A percentile compares a stretch with the other conserved stretches of the same genome.
phyloP scores from a whole-genome alignment of 2,888 invertebrate genomes.

The Pandemis cinnamomeana region DNA sequence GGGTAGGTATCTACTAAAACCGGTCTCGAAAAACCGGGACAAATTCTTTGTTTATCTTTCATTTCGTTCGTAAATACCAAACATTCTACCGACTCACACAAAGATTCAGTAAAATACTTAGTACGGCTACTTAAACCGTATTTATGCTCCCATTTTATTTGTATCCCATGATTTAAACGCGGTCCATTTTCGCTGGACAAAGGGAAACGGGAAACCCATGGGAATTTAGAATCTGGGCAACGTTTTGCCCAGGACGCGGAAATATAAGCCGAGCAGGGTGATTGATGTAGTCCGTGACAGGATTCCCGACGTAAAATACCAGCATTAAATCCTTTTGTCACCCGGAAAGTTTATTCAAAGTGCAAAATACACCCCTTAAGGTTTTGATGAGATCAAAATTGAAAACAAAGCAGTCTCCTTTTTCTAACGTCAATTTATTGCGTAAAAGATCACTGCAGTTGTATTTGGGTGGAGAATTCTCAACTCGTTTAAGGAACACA shows the following conservation, averaged over 20 bases:
- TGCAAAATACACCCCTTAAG: constrained; percentile 6
- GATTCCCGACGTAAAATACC: constrained; percentile 36
- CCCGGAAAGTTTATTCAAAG: constrained; percentile 21
- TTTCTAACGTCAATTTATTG: neutral
- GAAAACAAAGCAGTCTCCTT: neutral
- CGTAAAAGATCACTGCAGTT: neutral
- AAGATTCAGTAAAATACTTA: constrained; percentile 1
- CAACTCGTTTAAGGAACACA: no score
- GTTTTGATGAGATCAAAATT: constrained; percentile 5
- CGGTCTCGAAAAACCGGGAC: neutral
- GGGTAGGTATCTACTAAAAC: neutral
- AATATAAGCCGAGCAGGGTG: constrained; percentile 30
- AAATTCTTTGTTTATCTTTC: neutral
- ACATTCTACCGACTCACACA: neutral
- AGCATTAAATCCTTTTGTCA: constrained; percentile 37
- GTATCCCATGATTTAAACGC: constrained; percentile 27
- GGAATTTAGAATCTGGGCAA: constrained; percentile 30
- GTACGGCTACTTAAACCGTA: neutral
- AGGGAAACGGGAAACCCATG: constrained; percentile 19
- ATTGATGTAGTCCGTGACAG: constrained; percentile 40
- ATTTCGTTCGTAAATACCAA: constrained; percentile 2
- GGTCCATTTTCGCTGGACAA: constrained; percentile 27
- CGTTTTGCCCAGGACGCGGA: constrained; percentile 25
- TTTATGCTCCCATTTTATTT: constrained; percentile 20
- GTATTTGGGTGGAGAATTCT: no score